Evolutionary conservation across 2,113 vertebrate genomes (phyloP).

Genomic region (Scytalopus superciliaris): DNA sequence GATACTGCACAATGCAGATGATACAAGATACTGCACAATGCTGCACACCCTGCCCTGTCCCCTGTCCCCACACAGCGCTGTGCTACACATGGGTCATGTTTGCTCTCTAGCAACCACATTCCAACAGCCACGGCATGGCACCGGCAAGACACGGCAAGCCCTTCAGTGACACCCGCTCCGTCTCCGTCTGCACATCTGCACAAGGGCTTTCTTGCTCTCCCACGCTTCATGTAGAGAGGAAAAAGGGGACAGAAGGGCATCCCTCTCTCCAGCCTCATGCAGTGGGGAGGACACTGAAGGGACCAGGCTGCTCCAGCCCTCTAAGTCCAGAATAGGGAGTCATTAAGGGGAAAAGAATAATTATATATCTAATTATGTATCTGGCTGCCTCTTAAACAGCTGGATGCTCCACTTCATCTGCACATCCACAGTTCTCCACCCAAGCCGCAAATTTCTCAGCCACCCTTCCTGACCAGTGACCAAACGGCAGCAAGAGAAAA

Average conservation of each 20-base stretch:
- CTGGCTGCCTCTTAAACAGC: neutral
- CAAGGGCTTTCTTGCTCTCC: neutral
- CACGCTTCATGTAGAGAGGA: neutral
- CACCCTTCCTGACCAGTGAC: neutral
- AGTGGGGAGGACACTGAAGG: neutral
- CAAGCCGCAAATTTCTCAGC: neutral
- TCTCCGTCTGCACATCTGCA: neutral
- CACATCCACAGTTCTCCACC: neutral
- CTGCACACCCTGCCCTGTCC: neutral
- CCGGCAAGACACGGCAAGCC: rapidly evolving
- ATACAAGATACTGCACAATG: neutral
- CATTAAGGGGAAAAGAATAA: neutral
- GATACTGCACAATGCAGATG: neutral
- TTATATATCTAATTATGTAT: neutral
- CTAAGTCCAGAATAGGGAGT: neutral
- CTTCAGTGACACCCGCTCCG: rapidly evolving
- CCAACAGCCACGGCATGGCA: neutral
- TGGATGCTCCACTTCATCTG: neutral
- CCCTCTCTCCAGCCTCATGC: neutral
- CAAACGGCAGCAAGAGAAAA: neutral
- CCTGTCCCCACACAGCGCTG: neutral
- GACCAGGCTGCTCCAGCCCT: neutral
- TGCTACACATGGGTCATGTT: rapidly evolving
- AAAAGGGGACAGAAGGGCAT: neutral
- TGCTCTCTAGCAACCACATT: neutral